phyloP scores from a whole-genome alignment of 2,113 vertebrate species.

The Lamprologus lemairii region DNA sequence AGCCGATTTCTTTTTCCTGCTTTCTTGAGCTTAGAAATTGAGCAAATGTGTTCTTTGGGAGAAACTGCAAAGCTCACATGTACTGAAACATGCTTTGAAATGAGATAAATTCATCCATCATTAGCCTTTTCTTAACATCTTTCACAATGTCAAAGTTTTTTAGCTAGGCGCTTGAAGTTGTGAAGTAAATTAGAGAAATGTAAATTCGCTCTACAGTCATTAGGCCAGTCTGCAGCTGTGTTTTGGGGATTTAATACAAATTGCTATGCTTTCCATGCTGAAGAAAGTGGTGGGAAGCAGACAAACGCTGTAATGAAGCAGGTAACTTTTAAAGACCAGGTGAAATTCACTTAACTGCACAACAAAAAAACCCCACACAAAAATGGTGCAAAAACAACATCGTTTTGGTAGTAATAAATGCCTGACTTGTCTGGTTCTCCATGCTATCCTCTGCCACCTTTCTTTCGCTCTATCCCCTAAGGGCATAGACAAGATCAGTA shows the following conservation, averaged over 20 bases:
- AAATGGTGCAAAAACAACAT: neutral
- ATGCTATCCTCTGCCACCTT: neutral
- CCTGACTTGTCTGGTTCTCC: neutral
- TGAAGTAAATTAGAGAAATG: slow-evolving; percentile 2
- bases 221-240: slow-evolving; percentile 15
- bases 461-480: neutral
- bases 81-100: neutral
- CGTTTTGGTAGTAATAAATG: neutral
- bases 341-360: neutral
- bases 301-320: neutral
- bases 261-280: neutral
- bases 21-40: neutral
- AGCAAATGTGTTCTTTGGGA: neutral
- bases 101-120: neutral
- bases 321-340: neutral
- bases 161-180: neutral
- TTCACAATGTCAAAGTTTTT: neutral
- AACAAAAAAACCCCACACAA: neutral
- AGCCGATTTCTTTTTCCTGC: neutral
- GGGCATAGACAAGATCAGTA: slow-evolving; percentile 45
- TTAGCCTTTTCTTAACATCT: neutral
- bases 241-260: slow-evolving; percentile 9
- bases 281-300: neutral
- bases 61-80: neutral
- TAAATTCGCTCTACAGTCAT: slow-evolving; percentile 16